Evolutionary conservation across 2,113 vertebrate genomes (phyloP).

Genomic region (Baryphthengus martii): DNA sequence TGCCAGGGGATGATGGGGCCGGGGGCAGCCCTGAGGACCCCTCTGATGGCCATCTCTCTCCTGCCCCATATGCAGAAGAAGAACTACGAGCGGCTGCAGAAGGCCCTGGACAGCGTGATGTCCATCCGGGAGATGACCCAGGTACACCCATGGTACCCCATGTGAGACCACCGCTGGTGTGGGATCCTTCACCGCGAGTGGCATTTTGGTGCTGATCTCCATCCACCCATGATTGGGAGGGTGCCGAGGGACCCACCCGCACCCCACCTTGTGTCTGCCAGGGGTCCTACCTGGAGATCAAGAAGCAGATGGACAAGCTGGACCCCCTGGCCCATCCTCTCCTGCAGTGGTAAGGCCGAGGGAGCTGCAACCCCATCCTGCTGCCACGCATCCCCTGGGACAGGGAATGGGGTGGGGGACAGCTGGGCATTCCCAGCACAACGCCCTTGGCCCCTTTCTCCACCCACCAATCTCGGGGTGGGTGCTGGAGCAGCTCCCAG

Average conservation of each 20-base stretch:
- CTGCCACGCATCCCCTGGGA: not conserved
- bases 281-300: constrained; percentile 98
- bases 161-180: rapidly evolving
- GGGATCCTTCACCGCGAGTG: rapidly evolving
- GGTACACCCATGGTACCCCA: constrained; percentile 56
- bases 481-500: rapidly evolving
- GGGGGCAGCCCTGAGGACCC: too few relatives aligned
- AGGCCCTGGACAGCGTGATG: constrained; percentile 98
- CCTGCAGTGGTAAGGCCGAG: constrained; percentile 85
- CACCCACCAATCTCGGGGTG: rapidly evolving
- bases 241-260: not conserved
- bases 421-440: rapidly evolving
- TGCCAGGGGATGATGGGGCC: rapidly evolving
- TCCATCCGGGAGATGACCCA: constrained; percentile 99
- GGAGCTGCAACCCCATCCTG: rapidly evolving
- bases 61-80: constrained; percentile 84
- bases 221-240: not conserved
- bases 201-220: not conserved
- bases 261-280: constrained; percentile 24
- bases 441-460: not conserved
- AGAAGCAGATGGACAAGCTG: constrained; percentile 99
- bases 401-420: too few relatives aligned
- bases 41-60: not conserved
- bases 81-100: constrained; percentile 98
- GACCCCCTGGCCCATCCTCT: constrained; percentile 95